Conservation (phyloP, 2,113 vertebrate species). For the Passer montanus region DNA sequence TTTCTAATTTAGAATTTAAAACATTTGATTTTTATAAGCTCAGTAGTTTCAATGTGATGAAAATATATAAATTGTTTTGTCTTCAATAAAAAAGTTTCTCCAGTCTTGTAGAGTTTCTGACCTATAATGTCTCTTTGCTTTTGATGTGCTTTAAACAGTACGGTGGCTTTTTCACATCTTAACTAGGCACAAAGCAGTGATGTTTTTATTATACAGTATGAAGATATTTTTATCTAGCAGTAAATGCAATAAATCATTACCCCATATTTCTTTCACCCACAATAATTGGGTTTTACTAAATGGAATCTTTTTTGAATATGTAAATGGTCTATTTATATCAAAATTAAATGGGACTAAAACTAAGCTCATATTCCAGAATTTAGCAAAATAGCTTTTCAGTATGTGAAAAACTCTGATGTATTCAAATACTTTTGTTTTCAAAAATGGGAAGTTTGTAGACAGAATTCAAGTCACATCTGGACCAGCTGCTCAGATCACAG, state of each 20-base stretch:
- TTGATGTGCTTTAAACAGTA: neutral
- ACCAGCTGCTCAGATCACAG: neutral
- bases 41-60: neutral
- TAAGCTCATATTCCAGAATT: neutral
- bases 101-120: neutral
- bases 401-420: neutral
- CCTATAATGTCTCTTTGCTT: neutral
- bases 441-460: neutral
- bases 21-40: slow-evolving; percentile 4
- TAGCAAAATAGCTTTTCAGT: neutral
- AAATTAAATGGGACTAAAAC: slow-evolving; percentile 29
- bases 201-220: slow-evolving; percentile 21
- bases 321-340: slow-evolving; percentile 4
- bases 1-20: slow-evolving; percentile 22
- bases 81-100: neutral
- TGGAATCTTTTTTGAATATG: slow-evolving; percentile 11
- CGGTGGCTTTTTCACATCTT: neutral
- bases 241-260: slow-evolving; percentile 7
- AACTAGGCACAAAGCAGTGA: neutral
- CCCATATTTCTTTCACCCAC: neutral
- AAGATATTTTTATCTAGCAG: neutral
- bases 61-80: neutral
- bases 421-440: neutral
- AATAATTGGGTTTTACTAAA: slow-evolving; percentile 41
- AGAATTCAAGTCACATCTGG: neutral